Base-by-base conservation (phyloP, 2,113 vertebrate genomes). In the Columbina picui region DNA sequence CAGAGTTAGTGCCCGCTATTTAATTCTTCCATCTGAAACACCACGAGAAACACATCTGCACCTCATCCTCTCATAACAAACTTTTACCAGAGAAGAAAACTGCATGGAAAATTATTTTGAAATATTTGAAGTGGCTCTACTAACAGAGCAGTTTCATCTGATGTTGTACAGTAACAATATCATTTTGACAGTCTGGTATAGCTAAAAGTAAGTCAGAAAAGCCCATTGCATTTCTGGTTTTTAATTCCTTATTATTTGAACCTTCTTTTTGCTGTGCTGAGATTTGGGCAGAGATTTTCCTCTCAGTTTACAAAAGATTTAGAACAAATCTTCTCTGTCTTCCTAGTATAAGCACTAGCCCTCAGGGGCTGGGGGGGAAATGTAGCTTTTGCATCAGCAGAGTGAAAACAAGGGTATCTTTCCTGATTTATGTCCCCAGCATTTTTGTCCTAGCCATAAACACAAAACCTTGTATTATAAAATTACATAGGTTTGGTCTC, bases 81-180 rank as follows among this genome's bases (percentile, higher is more conserved):
- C 39, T 63, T 43, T 36, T 68, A 64, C 2, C 14, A 29, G 39
- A 74, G 26, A 30, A 65, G 52, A 76, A 84, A 73, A 6, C 9
- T 0, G 22, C 22, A 9, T 6, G 1, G 19, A 49, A 76, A 77
- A 60, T 25, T 1, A n/a, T 21, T 61, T 23, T 27, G n/a, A 55
- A 73, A 19, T 5, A 27, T 61, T 64, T 34, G 7, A 15, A 6
- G 29, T 12, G 5, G 43, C 52, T 52, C 26, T 15, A 4, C 30
- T 21, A 21, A 2, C 1, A 2, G 17, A 64, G 63, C 6, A 10
- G 57, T 47, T 4, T 38, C 36, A 1, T 7, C 29, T 9, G 36
- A 43, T 7, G 7, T 3, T 49, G 29, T 41, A 52, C 7, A 34
- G 36, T 27, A 45, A 12, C 21, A 3, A 10, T 4, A 32, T 38